Evolutionary conservation across 1,140 invertebrate genomes (phyloP).

Genomic region (Camponotus pennsylvanicus): DNA sequence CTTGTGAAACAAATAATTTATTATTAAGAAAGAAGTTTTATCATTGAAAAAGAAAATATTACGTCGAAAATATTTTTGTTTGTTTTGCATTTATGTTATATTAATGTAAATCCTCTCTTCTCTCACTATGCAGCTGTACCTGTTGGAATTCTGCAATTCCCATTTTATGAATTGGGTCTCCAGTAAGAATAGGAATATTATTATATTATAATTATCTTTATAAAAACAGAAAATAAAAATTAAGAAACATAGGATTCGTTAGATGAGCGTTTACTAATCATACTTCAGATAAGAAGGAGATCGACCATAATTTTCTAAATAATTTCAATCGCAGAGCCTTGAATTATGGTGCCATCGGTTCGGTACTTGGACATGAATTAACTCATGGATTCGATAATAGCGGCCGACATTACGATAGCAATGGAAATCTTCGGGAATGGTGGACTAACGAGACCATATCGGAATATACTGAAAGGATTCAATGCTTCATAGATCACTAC

Average conservation of each 20-base stretch:
- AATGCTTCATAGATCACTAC: conserved; percentile 97
- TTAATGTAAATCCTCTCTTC: conserved; percentile 40
- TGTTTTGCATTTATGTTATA: background rate
- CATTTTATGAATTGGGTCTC: conserved; percentile 87
- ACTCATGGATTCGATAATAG: conserved; percentile 94
- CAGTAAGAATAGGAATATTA: conserved; percentile 79
- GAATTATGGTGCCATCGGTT: conserved; percentile 94
- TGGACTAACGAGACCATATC: conserved; percentile 93
- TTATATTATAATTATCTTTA: background rate
- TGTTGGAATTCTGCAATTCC: conserved; percentile 91
- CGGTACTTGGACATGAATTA: conserved; percentile 94
- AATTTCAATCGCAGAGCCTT: conserved; percentile 87
- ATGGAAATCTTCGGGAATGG: conserved; percentile 93
- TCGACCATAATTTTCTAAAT: background rate
- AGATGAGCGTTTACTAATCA: background rate
- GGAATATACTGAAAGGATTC: conserved; percentile 90
- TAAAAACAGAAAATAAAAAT: background rate
- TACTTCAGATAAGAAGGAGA: background rate
- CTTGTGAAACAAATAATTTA: too few species aligned
- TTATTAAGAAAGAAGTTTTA: background rate
- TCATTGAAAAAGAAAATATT: background rate
- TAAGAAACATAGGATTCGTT: background rate
- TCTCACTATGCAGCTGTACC: conserved; percentile 89
- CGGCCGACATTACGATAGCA: conserved; percentile 91
- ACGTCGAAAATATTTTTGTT: background rate